Percentiles rank a stretch among this genome's conserved stretches.
Evolutionary conservation across 2,888 invertebrate genomes (phyloP).

Genomic region (Napeogenes sylphis): DNA sequence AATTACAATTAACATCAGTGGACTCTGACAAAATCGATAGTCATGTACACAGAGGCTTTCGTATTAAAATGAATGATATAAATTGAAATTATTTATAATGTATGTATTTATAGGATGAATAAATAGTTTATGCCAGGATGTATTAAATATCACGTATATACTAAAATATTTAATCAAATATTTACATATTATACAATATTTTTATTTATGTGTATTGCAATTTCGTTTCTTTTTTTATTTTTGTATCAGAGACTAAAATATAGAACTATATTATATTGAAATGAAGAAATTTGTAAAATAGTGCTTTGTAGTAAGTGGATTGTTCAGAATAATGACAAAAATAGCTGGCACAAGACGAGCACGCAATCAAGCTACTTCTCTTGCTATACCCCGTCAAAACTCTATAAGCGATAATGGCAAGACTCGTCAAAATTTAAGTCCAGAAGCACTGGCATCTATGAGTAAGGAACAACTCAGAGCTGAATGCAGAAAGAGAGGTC

Average conservation of each 20-base stretch:
- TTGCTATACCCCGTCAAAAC: constrained; percentile 64
- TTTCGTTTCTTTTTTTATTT: constrained; percentile 1
- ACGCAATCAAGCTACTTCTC: constrained; percentile 64
- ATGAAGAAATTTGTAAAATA: constrained; percentile 31
- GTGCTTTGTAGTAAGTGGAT: constrained; percentile 33
- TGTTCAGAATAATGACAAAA: constrained; percentile 38
- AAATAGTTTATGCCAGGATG: constrained; percentile 2
- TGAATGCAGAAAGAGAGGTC: constrained; percentile 83
- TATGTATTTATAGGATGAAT: neutral
- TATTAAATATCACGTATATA: neutral
- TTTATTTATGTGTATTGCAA: neutral
- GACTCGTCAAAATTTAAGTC: constrained; percentile 64
- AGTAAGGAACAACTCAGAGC: constrained; percentile 83
- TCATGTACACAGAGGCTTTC: constrained; percentile 18
- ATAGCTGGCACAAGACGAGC: constrained; percentile 68
- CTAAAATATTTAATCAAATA: neutral
- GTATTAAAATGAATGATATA: constrained; percentile 1
- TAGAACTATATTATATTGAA: constrained; percentile 24
- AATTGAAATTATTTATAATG: neutral
- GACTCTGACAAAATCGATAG: constrained; percentile 35
- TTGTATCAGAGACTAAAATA: constrained; percentile 15
- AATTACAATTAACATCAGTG: constrained; percentile 30
- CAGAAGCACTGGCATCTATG: constrained; percentile 77
- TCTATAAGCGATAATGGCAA: constrained; percentile 66
- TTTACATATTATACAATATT: neutral